Base-by-base conservation (phyloP, 2,888 invertebrate species). In the Corbicula japonica region DNA sequence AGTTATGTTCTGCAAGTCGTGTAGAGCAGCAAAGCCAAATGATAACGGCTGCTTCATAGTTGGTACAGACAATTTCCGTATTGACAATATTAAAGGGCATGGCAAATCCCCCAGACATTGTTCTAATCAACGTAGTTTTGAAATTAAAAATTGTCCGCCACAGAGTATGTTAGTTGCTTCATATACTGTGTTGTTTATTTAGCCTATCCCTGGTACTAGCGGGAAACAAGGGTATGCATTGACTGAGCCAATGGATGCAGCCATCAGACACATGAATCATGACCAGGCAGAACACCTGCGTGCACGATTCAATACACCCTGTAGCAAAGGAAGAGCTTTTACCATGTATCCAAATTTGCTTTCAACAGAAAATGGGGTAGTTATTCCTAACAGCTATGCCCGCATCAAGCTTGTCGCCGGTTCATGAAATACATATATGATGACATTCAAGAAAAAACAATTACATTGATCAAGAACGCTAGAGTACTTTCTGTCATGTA, bases 321-420 rank as follows among this genome's bases (percentile, higher is more conserved):
- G 34, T 61, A 0, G 71, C 77, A 12, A 73, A 73, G 41, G n/a
- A 61, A 30, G 77, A 77, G 34, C 54, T 77, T 79, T 83, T 50
- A 58, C 73, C 6, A 23, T 56, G 23, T 83, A 75, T 46, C 60
- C 74, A 34, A 34, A 3, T n/a, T 44, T 77, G 2, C 46, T 80
- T 80, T 0, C 76, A 76, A 52, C 34, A 52, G 34, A 58, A 60
- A 50, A 80, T 66, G 73, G 76, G 8, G 48, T 76, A 18, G 56
- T 44, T 30, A 8, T 82, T n/a, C 70, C 73, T 1, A 72, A 15
- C 35, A 71, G 50, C 52, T 76, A 73, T 35, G 26, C 6, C 10
- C 56, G n/a, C 60, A 76, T 28, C 62, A 62, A 61, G 73, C 78
- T 18, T 81, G 77, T 58, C 48, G 80, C 32, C 56, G 74, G n/a